Base-by-base conservation (phyloP, 1,140 invertebrate genomes). In the Carcinoscorpius rotundicauda region DNA sequence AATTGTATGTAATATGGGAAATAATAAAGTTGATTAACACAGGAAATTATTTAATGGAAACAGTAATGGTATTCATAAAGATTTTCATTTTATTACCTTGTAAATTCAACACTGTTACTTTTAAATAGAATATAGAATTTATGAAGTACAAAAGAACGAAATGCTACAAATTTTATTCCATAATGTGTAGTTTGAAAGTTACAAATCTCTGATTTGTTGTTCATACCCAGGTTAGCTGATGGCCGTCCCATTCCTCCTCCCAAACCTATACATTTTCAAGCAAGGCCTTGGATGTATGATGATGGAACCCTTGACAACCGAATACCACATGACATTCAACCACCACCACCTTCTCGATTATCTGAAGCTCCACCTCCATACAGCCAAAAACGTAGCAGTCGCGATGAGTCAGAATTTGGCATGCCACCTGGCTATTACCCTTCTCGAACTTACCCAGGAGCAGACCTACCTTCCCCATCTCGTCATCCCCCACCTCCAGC, bases 241-340 rank as follows among this genome's bases (percentile, higher is more conserved):
- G 67, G 65, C 11, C 57, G 70, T 48, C 71, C 71, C 58, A 67
- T 68, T 4, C 70, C 70, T 49, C 71, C 71, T 51, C 71, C 71
- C 9, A 72, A 72, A 52, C 71, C 71, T 51, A 62, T 64, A 6
- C 66, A 68, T 48, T 70, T 67, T 48, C 69, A 65, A 51, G 60
- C 49, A 3, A 29, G 63, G 10, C 63, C 60, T 49, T 63, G 64
- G 64, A 49, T 29, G 29, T 51, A 51, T 9, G 57, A 63, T 52
- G 63, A 64, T 29, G 66, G 63, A 5, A 53, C n/a, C 4, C 9
- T 56, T 49, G 59, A 59, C 10, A 56, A 60, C 50, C 62, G 58
- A 29, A 49, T 8, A 55, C 53, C 6, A 55, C 53, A 55, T n/a
- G n/a, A 55, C 53, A 55, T 6, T 29, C 52, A 58, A 11, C 49